phyloP scores from a whole-genome alignment of 2,888 invertebrate species.

The Dendrolimus houi region DNA sequence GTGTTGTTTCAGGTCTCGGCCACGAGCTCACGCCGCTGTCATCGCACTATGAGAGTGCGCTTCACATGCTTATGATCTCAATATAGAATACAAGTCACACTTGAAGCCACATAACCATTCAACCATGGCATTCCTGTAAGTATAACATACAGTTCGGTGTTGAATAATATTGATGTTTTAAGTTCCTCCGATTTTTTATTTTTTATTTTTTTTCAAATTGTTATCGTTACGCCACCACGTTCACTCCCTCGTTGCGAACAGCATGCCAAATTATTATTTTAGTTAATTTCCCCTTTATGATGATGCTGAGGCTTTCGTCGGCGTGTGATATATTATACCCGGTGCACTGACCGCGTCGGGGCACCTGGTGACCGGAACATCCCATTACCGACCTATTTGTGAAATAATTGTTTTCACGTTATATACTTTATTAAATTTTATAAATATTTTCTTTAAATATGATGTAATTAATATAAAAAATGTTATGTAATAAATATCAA shows the following conservation, averaged over 20 bases:
- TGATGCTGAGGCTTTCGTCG: constrained; percentile 78
- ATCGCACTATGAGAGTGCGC: constrained; percentile 67
- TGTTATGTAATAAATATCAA: too few species aligned
- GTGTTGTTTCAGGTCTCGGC: constrained; percentile 64
- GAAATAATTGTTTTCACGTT: constrained; percentile 7
- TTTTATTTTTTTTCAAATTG: constrained; percentile 49
- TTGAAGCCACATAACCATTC: constrained; percentile 41
- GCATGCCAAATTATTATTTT: constrained; percentile 74
- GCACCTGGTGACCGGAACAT: constrained; percentile 62
- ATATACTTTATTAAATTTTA: too few species aligned
- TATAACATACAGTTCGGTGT: constrained; percentile 41
- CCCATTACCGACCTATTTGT: constrained; percentile 69
- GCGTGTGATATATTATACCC: constrained; percentile 55
- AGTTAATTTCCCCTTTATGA: constrained; percentile 55
- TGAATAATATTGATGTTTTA: constrained; percentile 56
- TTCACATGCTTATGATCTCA: constrained; percentile 57
- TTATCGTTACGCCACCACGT: constrained; percentile 72
- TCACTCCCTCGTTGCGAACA: constrained; percentile 74
- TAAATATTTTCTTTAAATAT: too few species aligned
- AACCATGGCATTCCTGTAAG: constrained; percentile 67
- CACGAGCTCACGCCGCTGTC: constrained; percentile 37
- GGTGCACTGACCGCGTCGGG: constrained; percentile 70
- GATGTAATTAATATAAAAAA: too few species aligned
- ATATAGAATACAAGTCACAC: constrained; percentile 42
- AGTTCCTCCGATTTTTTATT: constrained; percentile 50